Evolutionary conservation across 2,113 vertebrate species (phyloP), one percentile per base, ranked within the genome.

Genomic region (Colaptes auratus): DNA sequence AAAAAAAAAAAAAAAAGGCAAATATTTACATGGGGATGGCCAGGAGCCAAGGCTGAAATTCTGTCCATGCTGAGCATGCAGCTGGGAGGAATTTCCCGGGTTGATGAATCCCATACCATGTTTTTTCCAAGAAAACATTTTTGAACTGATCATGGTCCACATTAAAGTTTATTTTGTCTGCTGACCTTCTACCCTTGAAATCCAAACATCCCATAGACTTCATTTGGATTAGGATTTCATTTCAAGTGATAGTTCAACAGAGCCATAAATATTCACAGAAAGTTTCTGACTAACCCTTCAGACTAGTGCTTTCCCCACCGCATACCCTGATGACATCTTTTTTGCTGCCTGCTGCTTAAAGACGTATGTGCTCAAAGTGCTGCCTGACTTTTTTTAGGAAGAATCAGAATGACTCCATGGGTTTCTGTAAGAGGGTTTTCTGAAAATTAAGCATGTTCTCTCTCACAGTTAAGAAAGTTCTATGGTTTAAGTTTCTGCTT

Each of bases 111-210:
- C 27, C 24, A 82, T 55, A 24, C 24, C 18, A 17, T 42, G 20
- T 82, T 82, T 91, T 89, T 89, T 91, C 88, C 63, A 46, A 18
- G 60, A 94, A 85, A 85, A 46, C 14, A 30, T 82, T 92, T 48
- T 65, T 95, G 50, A 84, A 91, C 44, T 61, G n/a, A 82, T 92
- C 61, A 35, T 12, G 5, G 61, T 75, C 70, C 48, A 72, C 20
- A 53, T 69, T 75, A 78, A 89, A 67, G 13, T 69, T 80, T 77
- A 76, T 95, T 94, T 88, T 20, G 30, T 84, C 78, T 28, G 4
- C 55, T 93, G 86, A 94, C 46, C 52, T 82, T 64, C 55, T 74
- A 53, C 39, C 24, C 35, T 70, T 39, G 30, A 90, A 85, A 91
- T 42, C 10, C 55, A 89, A 80, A 53, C 14, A 69, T 53, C 44